Evolutionary conservation across 2,113 vertebrate species (phyloP).

Genomic region (Apteryx mantelli): DNA sequence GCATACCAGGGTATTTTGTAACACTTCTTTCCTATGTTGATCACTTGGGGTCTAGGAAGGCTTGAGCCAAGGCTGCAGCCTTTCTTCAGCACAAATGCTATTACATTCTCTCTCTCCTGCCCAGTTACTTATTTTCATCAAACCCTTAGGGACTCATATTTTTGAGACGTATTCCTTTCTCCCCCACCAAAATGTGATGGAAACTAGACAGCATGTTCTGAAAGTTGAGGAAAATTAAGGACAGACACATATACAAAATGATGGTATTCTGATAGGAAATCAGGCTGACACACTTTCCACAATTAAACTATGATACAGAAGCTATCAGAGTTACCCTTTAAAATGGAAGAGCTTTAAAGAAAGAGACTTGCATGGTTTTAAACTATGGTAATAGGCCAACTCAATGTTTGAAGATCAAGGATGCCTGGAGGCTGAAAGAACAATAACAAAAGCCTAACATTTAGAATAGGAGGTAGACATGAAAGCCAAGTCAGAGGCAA

Average conservation of each 20-base stretch:
- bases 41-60: not conserved
- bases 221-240: not conserved
- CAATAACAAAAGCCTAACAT: not conserved
- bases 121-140: not conserved
- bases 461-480: not conserved
- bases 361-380: not conserved
- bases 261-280: not conserved
- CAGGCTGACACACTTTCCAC: not conserved
- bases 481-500: not conserved
- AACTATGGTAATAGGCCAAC: not conserved
- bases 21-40: not conserved
- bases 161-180: not conserved
- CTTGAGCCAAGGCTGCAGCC: not conserved
- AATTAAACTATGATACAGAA: not conserved
- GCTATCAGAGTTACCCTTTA: not conserved
- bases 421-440: not conserved
- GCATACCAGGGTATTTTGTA: not conserved
- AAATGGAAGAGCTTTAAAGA: not conserved
- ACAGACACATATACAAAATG: not conserved
- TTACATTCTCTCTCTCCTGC: not conserved
- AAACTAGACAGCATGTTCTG: not conserved
- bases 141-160: rapidly evolving
- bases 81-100: not conserved
- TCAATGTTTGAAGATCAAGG: not conserved
- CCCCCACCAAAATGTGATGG: not conserved